phyloP scores from a whole-genome alignment of 2,113 vertebrate genomes.

The Colaptes auratus region DNA sequence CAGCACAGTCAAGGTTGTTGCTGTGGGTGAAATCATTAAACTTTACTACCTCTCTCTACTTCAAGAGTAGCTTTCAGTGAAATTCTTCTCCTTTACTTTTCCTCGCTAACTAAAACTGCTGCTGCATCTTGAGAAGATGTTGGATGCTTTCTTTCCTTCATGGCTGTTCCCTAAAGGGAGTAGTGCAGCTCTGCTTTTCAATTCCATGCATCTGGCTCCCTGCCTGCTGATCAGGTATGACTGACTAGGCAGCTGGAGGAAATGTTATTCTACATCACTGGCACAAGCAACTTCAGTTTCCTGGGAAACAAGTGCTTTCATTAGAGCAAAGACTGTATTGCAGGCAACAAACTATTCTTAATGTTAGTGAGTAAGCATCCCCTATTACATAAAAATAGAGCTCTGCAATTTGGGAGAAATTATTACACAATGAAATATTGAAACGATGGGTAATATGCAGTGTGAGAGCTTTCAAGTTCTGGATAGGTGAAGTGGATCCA shows the following conservation, averaged over 20 bases:
- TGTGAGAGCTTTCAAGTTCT: background rate
- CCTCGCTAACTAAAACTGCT: background rate
- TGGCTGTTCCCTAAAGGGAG: background rate
- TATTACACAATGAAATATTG: conserved; percentile 30
- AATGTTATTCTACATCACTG: background rate
- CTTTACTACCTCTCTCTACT: background rate
- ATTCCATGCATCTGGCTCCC: background rate
- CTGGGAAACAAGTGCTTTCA: conserved; percentile 71
- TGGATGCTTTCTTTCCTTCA: background rate
- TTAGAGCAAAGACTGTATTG: conserved; percentile 46
- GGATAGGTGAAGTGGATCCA: background rate
- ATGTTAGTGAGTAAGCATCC: conserved; percentile 67
- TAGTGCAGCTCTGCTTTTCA: background rate
- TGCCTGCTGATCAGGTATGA: conserved; percentile 6
- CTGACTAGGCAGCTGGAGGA: background rate
- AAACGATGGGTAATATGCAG: conserved; percentile 14
- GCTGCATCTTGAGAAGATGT: background rate
- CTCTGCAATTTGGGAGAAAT: conserved; percentile 44
- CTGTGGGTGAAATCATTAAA: background rate
- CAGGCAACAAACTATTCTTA: conserved; percentile 75
- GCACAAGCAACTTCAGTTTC: conserved; percentile 65
- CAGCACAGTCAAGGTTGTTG: background rate
- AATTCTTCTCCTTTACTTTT: background rate
- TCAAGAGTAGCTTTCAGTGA: background rate
- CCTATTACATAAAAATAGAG: conserved; percentile 72